Evolutionary conservation across 2,113 vertebrate species (phyloP).

Genomic region (Stegostoma tigrinum): DNA sequence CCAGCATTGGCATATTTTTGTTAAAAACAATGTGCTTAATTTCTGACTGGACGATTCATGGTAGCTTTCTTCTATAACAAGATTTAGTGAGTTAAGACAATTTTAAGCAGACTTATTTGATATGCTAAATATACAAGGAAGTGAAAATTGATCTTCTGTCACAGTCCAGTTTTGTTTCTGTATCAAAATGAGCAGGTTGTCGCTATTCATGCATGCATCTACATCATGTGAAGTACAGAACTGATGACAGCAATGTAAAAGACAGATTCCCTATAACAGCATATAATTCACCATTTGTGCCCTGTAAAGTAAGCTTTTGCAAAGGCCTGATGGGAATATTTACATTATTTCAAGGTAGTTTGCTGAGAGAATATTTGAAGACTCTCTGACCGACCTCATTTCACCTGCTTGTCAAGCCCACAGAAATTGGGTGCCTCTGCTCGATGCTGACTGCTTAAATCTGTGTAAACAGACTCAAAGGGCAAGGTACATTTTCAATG

Average conservation of each 20-base stretch:
- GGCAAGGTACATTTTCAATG: slow-evolving; percentile 7
- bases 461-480: slow-evolving; percentile 28
- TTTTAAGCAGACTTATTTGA: background rate
- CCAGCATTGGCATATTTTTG: background rate
- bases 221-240: background rate
- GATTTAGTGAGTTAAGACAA: background rate
- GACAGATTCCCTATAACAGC: background rate
- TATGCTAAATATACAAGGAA: background rate
- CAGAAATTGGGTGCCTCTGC: background rate
- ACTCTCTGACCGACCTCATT: background rate
- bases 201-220: background rate
- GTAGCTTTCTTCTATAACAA: background rate
- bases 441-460: background rate
- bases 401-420: background rate
- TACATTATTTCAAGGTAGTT: background rate
- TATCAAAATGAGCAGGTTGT: slow-evolving; percentile 3
- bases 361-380: background rate
- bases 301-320: background rate
- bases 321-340: background rate
- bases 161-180: background rate
- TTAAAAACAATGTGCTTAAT: background rate
- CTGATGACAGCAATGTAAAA: background rate
- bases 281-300: background rate
- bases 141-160: slow-evolving; percentile 36
- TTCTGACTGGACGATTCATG: background rate